Evolutionary conservation across 23 tunicate genomes (phyloP).

Genomic region (Phallusia fumigata): DNA sequence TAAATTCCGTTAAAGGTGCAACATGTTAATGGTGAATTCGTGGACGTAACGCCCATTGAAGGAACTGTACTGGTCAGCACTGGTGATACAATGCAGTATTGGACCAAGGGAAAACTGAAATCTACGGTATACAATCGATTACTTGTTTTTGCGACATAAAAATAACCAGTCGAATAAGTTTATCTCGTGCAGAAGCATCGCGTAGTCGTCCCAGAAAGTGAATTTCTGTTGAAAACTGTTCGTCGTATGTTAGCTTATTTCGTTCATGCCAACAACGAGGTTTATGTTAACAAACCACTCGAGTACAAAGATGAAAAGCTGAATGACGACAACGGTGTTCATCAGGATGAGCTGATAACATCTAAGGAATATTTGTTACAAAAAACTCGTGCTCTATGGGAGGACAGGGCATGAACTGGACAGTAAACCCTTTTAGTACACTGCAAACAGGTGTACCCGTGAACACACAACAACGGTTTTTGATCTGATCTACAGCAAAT

Average conservation of each 20-base stretch:
- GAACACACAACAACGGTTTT: too few relatives aligned
- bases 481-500: too few relatives aligned
- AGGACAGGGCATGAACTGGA: not conserved
- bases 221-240: not conserved
- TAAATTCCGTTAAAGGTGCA: constrained; percentile 1
- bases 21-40: not conserved
- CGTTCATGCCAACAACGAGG: constrained; percentile 33
- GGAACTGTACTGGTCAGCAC: constrained; percentile 15
- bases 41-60: constrained; percentile 11
- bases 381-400: not conserved
- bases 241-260: constrained; percentile 39
- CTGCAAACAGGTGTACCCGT: too few relatives aligned
- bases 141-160: too few relatives aligned
- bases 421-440: too few relatives aligned
- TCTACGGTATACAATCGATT: not conserved
- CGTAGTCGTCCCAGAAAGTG: not conserved
- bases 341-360: not conserved
- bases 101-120: constrained; percentile 21
- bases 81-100: constrained; percentile 14
- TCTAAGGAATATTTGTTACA: not conserved
- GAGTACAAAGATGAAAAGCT: not conserved
- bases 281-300: constrained; percentile 13
- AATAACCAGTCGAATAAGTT: not conserved
- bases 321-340: not conserved
- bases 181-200: not conserved